These are phyloP conservation scores for Zosterops pallidus DNA, from an alignment of 2,113 vertebrate genomes.

Conservation along the genomic window DNA sequence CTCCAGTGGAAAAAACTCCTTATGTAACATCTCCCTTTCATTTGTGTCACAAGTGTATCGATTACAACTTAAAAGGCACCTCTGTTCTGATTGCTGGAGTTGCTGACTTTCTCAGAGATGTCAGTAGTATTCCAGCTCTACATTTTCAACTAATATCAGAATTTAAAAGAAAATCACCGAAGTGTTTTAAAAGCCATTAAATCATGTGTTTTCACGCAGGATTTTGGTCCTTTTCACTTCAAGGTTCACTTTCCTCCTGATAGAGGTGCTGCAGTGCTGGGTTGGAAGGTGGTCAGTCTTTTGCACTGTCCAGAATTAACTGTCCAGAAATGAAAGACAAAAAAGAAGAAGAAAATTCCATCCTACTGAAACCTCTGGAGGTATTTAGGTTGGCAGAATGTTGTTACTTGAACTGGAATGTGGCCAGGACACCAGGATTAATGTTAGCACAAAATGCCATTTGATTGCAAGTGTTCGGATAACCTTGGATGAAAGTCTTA, in stretches of 20 bases:
- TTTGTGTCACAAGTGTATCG: slow-evolving; percentile 27
- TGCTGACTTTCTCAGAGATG: not conserved
- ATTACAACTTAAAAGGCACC: slow-evolving; percentile 15
- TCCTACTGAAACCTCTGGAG: slow-evolving; percentile 28
- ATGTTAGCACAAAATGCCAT: slow-evolving; percentile 54
- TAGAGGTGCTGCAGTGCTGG: not conserved
- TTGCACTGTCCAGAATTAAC: not conserved
- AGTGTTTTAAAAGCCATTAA: not conserved
- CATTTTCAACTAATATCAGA: not conserved
- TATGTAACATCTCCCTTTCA: slow-evolving; percentile 2
- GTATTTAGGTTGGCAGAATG: slow-evolving; percentile 24
- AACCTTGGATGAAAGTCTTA: slow-evolving; percentile 62
- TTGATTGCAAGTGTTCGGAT: slow-evolving; percentile 44
- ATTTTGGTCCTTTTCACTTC: not conserved
- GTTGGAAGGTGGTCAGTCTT: not conserved
- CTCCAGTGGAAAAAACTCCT: slow-evolving; percentile 9
- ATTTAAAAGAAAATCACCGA: not conserved
- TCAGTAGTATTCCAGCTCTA: not conserved
- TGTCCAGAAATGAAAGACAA: not conserved
- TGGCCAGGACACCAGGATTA: slow-evolving; percentile 55
- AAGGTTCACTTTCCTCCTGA: not conserved
- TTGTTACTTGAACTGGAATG: not conserved
- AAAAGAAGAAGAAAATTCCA: slow-evolving; percentile 8
- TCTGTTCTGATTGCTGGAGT: not conserved
- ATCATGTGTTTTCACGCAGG: not conserved